phyloP scores from a whole-genome alignment of 2,888 invertebrate genomes.

The Pyralis farinalis region DNA sequence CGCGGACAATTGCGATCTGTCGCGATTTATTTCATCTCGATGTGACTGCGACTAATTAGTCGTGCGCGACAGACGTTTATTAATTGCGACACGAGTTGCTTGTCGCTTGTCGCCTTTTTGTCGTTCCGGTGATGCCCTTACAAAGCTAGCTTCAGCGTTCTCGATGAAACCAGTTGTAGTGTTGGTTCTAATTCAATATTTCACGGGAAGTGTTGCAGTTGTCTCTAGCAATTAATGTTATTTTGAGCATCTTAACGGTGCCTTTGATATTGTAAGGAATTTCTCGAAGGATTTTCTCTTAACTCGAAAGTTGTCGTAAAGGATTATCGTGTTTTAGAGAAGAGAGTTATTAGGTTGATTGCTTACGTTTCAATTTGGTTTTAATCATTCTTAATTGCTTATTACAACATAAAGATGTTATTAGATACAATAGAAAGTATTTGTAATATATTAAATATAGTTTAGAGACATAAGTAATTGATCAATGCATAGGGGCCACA shows the following conservation, averaged over 20 bases:
- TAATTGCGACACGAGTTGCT: constrained; percentile 71
- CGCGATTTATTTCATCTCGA: constrained; percentile 54
- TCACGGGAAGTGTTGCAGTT: constrained; percentile 24
- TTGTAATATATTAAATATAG: no score
- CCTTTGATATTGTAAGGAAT: constrained; percentile 4
- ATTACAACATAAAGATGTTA: no score
- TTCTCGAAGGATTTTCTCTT: not conserved
- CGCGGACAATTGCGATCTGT: constrained; percentile 37
- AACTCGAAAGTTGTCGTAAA: not conserved
- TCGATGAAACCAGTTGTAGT: constrained; percentile 3
- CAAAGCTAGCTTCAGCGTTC: constrained; percentile 31
- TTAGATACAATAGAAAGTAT: no score
- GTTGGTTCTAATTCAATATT: constrained; percentile 23
- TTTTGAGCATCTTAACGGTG: not conserved
- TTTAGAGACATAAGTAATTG: no score
- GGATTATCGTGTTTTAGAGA: not conserved
- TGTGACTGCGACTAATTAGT: constrained; percentile 70
- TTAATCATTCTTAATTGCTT: no score
- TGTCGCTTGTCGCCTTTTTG: constrained; percentile 47
- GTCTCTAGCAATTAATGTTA: constrained; percentile 19
- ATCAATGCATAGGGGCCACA: no score
- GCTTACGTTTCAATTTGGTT: no score
- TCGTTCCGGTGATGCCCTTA: constrained; percentile 51
- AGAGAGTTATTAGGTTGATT: no score
- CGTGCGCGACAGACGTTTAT: constrained; percentile 68